These are phyloP conservation scores for Cervus canadensis DNA, from an alignment of 2,113 vertebrate species.

Conservation along the genomic window DNA sequence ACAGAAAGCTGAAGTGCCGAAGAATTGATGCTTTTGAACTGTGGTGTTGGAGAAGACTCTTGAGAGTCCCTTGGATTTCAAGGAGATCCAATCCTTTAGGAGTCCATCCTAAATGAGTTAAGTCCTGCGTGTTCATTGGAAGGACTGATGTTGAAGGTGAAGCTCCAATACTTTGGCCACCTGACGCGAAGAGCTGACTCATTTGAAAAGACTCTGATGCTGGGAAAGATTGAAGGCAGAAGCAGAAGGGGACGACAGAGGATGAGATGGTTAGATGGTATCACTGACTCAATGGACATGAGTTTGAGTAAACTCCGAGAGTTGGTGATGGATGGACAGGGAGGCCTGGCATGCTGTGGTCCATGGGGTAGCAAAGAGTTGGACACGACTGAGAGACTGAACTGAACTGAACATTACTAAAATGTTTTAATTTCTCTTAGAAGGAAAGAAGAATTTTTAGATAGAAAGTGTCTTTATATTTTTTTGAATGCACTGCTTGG, in stretches of 20 bases:
- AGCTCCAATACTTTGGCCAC: background rate
- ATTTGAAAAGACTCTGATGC: background rate
- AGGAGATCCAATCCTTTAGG: background rate
- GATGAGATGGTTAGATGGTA: background rate
- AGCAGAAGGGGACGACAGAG: background rate
- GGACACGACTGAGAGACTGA: rapidly evolving
- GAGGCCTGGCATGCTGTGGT: rapidly evolving
- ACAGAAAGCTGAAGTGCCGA: rapidly evolving
- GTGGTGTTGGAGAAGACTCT: background rate
- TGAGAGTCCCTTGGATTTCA: background rate
- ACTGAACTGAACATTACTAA: background rate
- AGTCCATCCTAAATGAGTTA: background rate
- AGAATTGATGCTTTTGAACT: background rate
- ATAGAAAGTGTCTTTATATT: background rate
- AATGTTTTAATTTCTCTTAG: background rate
- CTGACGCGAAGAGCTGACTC: background rate
- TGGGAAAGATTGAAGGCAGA: background rate
- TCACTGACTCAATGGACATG: background rate
- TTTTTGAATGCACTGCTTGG: background rate
- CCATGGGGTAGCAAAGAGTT: rapidly evolving
- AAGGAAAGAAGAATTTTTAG: conserved; percentile 3
- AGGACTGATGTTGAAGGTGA: background rate
- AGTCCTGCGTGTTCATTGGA: background rate
- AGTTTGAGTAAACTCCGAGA: background rate
- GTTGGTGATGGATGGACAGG: background rate